Base-by-base conservation (phyloP, 2,888 invertebrate species). In the Acanthopleura granulata region DNA sequence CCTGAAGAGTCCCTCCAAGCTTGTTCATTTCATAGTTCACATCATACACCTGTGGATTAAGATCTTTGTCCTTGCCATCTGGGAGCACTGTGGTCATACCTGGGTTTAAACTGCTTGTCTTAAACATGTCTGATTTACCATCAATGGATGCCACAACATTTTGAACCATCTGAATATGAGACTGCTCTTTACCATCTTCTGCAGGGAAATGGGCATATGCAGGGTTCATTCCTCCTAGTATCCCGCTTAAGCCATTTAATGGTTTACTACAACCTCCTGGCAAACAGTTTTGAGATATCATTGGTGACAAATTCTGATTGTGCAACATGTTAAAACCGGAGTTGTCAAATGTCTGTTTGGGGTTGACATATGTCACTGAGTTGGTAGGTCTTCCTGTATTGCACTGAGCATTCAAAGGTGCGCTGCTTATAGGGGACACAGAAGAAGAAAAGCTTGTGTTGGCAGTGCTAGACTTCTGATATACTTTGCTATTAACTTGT, bases 131-230 rank as follows among this genome's bases (percentile, higher is more conserved):
- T 6, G 66, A 66, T 66, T 66, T 66, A 27, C 77, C 79, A 71
- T 80, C 77, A 15, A 83, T 75, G 15, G 80, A 82, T 0, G 77
- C 76, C 4, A 83, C 77, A 81, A 83, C 81, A 69, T 82, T 81
- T 72, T 83, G 79, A 15, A 83, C 83, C 73, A 79, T 76, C 74
- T 80, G 80, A 61, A 83, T 83, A 22, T 82, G 83, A 6, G 79
- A 78, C 61, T 76, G 77, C 29, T 81, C 79, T 49, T 62, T 62
- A 16, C 29, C 66, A 66, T 18, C 16, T 27, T 27, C 29, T 22
- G 25, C 29, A 22, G 29, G 16, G 15, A 27, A 27, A 27, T 66
- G 22, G 6, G 66, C 1, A 15, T 22, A 66, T 16, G 18, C 25
- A 22, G 66, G 29, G 66, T 25, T 66, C 66, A 66, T 22, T 66